These are phyloP conservation scores for Mus minutoides DNA, from an alignment of 2,797 vertebrate genomes.

Conservation along the genomic window DNA sequence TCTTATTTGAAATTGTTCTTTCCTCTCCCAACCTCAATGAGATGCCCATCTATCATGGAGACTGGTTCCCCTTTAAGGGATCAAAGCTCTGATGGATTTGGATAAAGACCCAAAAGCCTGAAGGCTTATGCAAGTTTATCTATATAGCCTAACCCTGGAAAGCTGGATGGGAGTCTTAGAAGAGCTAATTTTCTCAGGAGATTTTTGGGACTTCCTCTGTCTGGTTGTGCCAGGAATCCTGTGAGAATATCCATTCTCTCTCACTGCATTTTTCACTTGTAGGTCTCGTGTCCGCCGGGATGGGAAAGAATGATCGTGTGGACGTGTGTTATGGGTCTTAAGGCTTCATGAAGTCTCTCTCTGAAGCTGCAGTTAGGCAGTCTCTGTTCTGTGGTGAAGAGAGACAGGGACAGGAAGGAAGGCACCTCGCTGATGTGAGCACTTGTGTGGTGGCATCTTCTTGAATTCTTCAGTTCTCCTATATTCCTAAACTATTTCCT, in stretches of 20 bases:
- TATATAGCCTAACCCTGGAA: slow-evolving; percentile 66
- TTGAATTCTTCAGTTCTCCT: not conserved
- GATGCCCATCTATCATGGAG: slow-evolving; percentile 29
- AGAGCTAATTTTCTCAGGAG: slow-evolving; percentile 79
- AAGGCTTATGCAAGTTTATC: slow-evolving; percentile 78
- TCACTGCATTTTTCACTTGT: slow-evolving; percentile 69
- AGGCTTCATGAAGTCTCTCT: slow-evolving; percentile 23
- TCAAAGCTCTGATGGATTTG: slow-evolving; percentile 78
- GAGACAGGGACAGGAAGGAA: not conserved
- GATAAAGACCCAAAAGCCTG: slow-evolving; percentile 73
- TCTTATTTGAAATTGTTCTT: slow-evolving; percentile 57
- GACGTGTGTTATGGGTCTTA: slow-evolving; percentile 61
- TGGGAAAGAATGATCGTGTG: slow-evolving; percentile 48
- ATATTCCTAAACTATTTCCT: not conserved
- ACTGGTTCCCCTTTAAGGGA: slow-evolving; percentile 72
- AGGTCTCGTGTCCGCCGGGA: slow-evolving; percentile 65
- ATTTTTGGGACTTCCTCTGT: slow-evolving; percentile 81
- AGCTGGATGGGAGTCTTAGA: slow-evolving; percentile 69
- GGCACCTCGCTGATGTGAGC: slow-evolving; percentile 12
- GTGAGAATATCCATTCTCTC: slow-evolving; percentile 76
- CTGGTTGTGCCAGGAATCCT: slow-evolving; percentile 79
- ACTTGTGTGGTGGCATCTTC: slow-evolving; percentile 21
- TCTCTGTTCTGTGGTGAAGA: not conserved
- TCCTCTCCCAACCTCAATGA: not conserved
- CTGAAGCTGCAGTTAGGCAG: slow-evolving; percentile 24